Conservation (phyloP, 1,140 invertebrate species). For the Microplitis mediator region DNA sequence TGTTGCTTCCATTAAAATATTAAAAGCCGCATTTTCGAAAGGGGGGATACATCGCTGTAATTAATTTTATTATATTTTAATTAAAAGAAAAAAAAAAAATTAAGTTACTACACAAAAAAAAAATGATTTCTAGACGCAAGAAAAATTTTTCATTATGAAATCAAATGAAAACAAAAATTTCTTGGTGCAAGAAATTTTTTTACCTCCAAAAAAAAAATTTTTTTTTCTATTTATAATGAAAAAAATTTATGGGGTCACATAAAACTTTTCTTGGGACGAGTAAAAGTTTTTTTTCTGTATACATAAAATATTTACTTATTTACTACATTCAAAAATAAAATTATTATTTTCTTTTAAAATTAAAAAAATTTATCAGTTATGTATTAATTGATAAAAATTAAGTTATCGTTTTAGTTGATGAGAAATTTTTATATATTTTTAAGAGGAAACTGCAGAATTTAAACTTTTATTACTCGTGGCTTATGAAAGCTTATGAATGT, state of each 20-base stretch:
- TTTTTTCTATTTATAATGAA: no score
- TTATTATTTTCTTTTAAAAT: neutral
- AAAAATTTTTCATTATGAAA: no score
- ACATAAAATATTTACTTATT: no score
- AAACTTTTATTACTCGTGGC: neutral
- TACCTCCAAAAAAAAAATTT: no score
- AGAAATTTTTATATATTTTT: neutral
- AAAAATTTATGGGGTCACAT: no score
- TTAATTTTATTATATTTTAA: neutral
- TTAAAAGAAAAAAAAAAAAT: neutral
- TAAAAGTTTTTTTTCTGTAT: no score
- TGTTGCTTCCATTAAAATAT: constrained; percentile 84
- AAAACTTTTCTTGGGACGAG: no score
- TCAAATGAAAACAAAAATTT: no score
- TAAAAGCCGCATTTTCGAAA: constrained; percentile 96
- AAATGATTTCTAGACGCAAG: no score
- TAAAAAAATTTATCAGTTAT: neutral
- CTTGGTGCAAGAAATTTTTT: no score
- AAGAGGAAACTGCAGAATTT: neutral
- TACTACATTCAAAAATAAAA: no score
- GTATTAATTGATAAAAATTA: neutral
- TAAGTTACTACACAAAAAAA: no score
- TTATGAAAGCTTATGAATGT: neutral
- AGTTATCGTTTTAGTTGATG: neutral
- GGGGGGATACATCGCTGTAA: constrained; percentile 90